phyloP scores from a whole-genome alignment of 1,140 invertebrate species.

The Macrobrachium nipponense region DNA sequence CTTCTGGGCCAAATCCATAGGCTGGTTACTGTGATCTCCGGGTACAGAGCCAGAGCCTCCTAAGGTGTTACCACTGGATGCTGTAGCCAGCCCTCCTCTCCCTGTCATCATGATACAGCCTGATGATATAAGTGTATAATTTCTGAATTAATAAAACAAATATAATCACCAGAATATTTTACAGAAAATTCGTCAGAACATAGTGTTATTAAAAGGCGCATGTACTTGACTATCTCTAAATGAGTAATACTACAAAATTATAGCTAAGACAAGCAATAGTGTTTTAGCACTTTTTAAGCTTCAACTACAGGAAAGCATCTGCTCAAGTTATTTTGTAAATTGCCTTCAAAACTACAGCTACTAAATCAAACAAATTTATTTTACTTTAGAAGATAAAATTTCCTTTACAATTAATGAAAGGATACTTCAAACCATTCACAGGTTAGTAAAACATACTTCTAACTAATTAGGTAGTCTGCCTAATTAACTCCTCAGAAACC shows the following conservation, averaged over 20 bases:
- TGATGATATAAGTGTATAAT: background rate
- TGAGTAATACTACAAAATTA: background rate
- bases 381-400: too few relatives aligned
- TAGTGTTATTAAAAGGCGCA: too few relatives aligned
- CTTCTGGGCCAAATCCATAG: slow-evolving; percentile 53
- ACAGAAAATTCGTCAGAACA: too few relatives aligned
- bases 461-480: too few relatives aligned
- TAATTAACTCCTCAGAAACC: too few relatives aligned
- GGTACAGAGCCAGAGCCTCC: background rate
- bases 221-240: background rate
- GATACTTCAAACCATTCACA: too few relatives aligned
- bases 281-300: background rate
- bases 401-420: too few relatives aligned
- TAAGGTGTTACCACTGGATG: slow-evolving; percentile 21
- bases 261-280: background rate
- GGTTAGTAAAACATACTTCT: too few relatives aligned
- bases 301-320: background rate
- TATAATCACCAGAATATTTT: too few relatives aligned
- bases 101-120: slow-evolving; percentile 28
- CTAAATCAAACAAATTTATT: too few relatives aligned
- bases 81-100: slow-evolving; percentile 28
- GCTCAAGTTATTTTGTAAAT: too few relatives aligned
- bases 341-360: background rate
- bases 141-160: too few relatives aligned
- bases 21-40: slow-evolving; percentile 40